Evolutionary conservation across 2,113 vertebrate genomes (phyloP).

Genomic region (Erythrolamprus reginae): DNA sequence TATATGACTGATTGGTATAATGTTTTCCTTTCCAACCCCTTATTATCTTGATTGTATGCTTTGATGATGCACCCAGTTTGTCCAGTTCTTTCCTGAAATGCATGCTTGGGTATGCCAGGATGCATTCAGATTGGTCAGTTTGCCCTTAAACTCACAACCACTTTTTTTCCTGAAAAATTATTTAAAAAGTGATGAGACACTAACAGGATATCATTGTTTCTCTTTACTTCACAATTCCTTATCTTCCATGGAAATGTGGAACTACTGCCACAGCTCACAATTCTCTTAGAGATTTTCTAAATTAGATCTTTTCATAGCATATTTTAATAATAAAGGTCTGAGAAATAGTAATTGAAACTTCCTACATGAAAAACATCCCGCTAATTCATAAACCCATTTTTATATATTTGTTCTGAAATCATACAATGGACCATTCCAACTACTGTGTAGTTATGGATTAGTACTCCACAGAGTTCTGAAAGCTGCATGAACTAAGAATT

Average conservation of each 20-base stretch:
- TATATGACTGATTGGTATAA: neutral
- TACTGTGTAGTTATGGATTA: neutral
- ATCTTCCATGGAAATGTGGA: neutral
- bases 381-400: neutral
- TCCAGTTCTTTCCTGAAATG: too few relatives aligned
- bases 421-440: neutral
- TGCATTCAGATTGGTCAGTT: neutral
- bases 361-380: neutral
- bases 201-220: neutral
- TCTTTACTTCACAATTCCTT: neutral
- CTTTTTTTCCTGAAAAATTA: neutral
- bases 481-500: neutral
- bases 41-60: neutral
- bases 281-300: neutral
- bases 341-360: neutral
- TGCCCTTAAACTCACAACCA: neutral
- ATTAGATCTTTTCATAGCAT: neutral
- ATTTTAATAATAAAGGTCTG: neutral
- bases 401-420: neutral
- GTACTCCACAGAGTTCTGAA: conserved; percentile 5
- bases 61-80: neutral
- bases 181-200: neutral
- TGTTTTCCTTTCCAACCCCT: neutral
- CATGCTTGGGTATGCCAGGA: neutral
- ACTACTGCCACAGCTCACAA: neutral